phyloP scores from a whole-genome alignment of 2,888 invertebrate species.

The Lithophane semibrunnea region DNA sequence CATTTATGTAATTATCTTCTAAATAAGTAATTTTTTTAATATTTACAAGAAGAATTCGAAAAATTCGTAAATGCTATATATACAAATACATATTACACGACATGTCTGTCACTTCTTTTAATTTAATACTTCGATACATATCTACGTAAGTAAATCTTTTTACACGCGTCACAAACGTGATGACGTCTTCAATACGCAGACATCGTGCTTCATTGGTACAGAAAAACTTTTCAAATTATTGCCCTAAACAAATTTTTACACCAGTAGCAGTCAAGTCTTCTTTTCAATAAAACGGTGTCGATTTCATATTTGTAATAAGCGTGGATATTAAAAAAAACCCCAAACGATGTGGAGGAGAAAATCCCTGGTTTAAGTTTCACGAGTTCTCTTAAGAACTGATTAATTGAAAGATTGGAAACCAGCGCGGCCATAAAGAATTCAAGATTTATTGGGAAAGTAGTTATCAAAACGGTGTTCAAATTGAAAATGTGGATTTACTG shows the following conservation, averaged over 20 bases:
- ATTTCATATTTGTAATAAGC: slow-evolving; percentile 55
- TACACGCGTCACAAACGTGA: not conserved
- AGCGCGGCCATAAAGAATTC: slow-evolving; percentile 62
- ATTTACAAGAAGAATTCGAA: not conserved
- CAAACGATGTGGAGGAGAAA: slow-evolving; percentile 49
- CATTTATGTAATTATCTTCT: slow-evolving; percentile 4
- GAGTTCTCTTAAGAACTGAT: slow-evolving; percentile 66
- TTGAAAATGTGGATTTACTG: slow-evolving; percentile 58
- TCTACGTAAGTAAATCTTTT: not conserved
- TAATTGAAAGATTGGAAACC: slow-evolving; percentile 71
- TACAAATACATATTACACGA: no score
- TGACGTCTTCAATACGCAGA: not conserved
- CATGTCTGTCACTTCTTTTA: not conserved
- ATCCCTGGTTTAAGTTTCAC: slow-evolving; percentile 63
- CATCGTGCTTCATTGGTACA: not conserved
- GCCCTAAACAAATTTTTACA: not conserved
- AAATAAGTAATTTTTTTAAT: not conserved
- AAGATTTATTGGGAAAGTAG: slow-evolving; percentile 65
- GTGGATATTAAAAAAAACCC: slow-evolving; percentile 50
- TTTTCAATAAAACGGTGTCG: slow-evolving; percentile 26
- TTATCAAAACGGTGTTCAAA: slow-evolving; percentile 61
- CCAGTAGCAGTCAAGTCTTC: slow-evolving; percentile 4
- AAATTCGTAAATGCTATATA: not conserved
- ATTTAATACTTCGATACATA: not conserved
- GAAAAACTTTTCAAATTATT: slow-evolving; percentile 15